phyloP scores from a whole-genome alignment of 2,797 vertebrate genomes.

The Myripristis jacobus region DNA sequence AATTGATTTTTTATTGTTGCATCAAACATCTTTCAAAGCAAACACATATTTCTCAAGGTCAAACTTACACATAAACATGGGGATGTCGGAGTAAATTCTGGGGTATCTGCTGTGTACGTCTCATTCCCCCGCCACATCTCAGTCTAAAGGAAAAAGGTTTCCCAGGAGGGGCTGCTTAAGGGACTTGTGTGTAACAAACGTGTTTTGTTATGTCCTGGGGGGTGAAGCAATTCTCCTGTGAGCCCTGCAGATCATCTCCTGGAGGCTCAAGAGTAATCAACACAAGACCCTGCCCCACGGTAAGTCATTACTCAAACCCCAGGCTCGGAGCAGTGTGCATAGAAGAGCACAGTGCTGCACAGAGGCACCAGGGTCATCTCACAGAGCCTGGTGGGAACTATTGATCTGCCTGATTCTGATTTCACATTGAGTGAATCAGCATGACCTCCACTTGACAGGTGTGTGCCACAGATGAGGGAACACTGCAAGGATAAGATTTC shows the following conservation, averaged over 20 bases:
- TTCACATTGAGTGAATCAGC: constrained; percentile 22
- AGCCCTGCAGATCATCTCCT: constrained; percentile 11
- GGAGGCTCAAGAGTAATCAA: constrained; percentile 49
- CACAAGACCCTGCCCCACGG: constrained; percentile 30
- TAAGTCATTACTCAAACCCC: constrained; percentile 41
- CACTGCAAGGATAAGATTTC: background rate
- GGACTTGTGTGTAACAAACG: constrained; percentile 46
- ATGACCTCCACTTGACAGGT: constrained; percentile 43
- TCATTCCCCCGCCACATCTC: constrained; percentile 29
- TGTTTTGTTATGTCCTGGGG: constrained; percentile 4
- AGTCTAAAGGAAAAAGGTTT: constrained; percentile 23
- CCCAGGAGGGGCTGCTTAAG: constrained; percentile 1
- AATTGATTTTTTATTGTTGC: constrained; percentile 25
- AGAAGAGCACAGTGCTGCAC: constrained; percentile 14
- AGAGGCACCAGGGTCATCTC: constrained; percentile 23
- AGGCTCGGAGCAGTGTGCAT: constrained; percentile 15
- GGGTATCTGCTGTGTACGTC: background rate
- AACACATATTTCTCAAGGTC: constrained; percentile 12
- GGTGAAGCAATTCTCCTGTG: constrained; percentile 28
- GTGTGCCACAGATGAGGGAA: constrained; percentile 2
- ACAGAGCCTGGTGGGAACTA: constrained; percentile 6
- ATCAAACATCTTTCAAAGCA: constrained; percentile 13
- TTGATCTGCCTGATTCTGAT: constrained; percentile 45
- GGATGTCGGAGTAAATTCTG: background rate
- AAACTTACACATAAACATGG: background rate